Evolutionary conservation across 2,797 vertebrate species (phyloP).

Genomic region (Urosaurus nigricauda): DNA sequence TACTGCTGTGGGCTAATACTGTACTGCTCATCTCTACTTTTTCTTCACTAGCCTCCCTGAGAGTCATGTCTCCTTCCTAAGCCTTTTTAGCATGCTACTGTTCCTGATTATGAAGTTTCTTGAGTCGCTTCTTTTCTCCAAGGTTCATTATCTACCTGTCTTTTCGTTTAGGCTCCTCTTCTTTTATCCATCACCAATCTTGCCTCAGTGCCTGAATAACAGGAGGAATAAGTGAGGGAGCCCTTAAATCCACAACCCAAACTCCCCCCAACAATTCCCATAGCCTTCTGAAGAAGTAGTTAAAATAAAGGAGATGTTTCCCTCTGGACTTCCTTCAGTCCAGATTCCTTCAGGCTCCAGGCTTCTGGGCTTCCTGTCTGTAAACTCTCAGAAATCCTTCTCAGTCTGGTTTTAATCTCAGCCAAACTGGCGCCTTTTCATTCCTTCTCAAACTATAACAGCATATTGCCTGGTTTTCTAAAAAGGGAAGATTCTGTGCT

Average conservation of each 20-base stretch:
- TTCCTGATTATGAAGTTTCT: not conserved
- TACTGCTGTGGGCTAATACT: not conserved
- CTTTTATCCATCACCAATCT: not conserved
- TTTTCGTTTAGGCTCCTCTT: not conserved
- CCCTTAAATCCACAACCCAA: not conserved
- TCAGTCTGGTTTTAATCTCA: too few relatives aligned
- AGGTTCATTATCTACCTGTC: not conserved
- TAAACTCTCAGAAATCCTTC: too few relatives aligned
- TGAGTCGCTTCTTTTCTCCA: not conserved
- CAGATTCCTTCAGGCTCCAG: too few relatives aligned
- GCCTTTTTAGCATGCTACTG: not conserved
- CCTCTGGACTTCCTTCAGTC: too few relatives aligned
- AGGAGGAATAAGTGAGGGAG: not conserved
- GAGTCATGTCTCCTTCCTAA: not conserved
- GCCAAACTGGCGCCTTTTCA: not conserved
- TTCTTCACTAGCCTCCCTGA: not conserved
- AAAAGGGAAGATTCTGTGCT: not conserved
- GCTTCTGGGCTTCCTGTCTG: too few relatives aligned
- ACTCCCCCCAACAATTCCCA: not conserved
- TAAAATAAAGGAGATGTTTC: not conserved
- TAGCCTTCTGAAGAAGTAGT: not conserved
- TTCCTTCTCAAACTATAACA: too few relatives aligned
- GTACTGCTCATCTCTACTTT: not conserved
- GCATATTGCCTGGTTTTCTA: not conserved
- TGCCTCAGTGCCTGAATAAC: not conserved